A percentile compares a stretch with the other conserved stretches of the same genome.
These are phyloP conservation scores for Cynopterus brachyotis DNA, from an alignment of 2,113 vertebrate genomes.

Conservation along the genomic window DNA sequence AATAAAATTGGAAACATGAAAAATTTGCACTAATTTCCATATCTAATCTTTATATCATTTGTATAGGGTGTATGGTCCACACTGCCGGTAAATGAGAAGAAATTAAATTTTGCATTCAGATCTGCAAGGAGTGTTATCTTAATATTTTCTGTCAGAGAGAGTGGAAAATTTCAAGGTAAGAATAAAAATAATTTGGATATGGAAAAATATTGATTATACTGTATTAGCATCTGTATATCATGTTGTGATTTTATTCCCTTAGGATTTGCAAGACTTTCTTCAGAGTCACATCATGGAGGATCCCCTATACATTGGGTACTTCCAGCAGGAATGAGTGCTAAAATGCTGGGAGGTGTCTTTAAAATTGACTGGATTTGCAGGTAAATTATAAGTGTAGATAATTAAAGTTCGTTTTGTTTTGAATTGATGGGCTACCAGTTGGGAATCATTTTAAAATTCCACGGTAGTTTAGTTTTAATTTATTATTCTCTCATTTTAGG, in stretches of 20 bases:
- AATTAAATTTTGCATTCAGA: conserved; percentile 95
- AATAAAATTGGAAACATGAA: background rate
- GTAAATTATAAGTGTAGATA: conserved; percentile 76
- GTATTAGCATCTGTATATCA: background rate
- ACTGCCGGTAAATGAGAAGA: conserved; percentile 98
- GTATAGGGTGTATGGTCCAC: conserved; percentile 99
- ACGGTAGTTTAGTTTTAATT: background rate
- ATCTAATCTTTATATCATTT: background rate
- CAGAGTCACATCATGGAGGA: conserved; percentile 97
- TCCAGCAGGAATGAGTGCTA: conserved; percentile 98
- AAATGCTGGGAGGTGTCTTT: conserved; percentile 98
- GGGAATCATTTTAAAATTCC: background rate
- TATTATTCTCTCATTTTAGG: background rate
- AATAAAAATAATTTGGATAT: conserved; percentile 33
- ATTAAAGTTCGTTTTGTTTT: background rate
- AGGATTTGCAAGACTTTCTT: conserved; percentile 96
- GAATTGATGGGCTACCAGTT: background rate
- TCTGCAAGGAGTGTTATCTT: conserved; percentile 95
- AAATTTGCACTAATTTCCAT: background rate
- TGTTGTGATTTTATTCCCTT: conserved; percentile 48
- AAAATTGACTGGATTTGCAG: conserved; percentile 99
- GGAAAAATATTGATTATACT: conserved; percentile 11
- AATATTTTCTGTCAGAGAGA: conserved; percentile 97
- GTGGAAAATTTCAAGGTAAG: conserved; percentile 99
- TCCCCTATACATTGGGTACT: conserved; percentile 99